Percentiles rank a stretch among this genome's conserved stretches.
Evolutionary conservation across 2,113 vertebrate species (phyloP).

Genomic region (Triplophysa rosa): DNA sequence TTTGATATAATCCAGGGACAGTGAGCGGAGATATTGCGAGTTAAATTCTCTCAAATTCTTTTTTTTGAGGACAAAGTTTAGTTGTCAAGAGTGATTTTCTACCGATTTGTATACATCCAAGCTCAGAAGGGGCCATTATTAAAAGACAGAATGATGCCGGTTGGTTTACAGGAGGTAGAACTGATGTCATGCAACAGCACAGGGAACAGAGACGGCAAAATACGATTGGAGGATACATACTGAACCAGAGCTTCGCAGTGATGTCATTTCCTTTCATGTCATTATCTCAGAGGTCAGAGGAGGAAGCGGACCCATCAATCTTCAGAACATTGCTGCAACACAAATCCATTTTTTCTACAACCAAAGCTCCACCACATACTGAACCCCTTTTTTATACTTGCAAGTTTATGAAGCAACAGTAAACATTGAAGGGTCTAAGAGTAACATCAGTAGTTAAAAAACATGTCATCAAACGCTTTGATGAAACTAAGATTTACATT

Average conservation of each 20-base stretch:
- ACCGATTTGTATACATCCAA: background rate
- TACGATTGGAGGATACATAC: constrained; percentile 77
- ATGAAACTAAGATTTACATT: too few species aligned
- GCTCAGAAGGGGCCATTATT: background rate
- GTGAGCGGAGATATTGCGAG: background rate
- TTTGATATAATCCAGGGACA: background rate
- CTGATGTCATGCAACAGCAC: constrained; percentile 79
- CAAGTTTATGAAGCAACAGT: constrained; percentile 17
- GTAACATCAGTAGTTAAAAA: background rate
- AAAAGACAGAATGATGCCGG: background rate
- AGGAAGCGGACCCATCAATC: constrained; percentile 69
- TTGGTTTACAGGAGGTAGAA: constrained; percentile 54
- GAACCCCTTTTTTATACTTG: constrained; percentile 9
- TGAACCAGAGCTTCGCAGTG: constrained; percentile 72
- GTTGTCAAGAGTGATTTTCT: background rate
- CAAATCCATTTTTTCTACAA: constrained; percentile 50
- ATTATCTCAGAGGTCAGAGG: constrained; percentile 72
- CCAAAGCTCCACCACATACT: constrained; percentile 12
- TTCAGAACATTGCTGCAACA: constrained; percentile 57
- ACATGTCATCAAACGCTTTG: background rate
- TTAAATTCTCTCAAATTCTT: background rate
- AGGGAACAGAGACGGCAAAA: constrained; percentile 65
- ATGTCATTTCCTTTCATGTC: constrained; percentile 70
- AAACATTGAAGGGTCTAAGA: background rate
- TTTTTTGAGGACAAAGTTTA: background rate